These are phyloP conservation scores for Chamaetylas fuelleborni DNA, from an alignment of 2,113 vertebrate species.

Conservation along the genomic window DNA sequence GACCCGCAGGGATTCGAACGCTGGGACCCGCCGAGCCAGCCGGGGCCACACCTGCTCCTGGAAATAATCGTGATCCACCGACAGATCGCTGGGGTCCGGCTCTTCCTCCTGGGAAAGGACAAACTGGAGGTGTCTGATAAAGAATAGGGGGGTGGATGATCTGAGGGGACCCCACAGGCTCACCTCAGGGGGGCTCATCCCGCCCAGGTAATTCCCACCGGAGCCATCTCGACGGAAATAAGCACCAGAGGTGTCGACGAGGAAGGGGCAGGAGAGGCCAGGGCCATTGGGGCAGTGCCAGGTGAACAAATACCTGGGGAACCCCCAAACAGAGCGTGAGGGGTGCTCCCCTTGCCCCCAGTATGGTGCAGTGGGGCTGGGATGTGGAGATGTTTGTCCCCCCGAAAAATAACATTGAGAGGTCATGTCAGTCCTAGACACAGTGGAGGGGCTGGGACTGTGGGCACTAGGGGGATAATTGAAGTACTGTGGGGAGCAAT, in stretches of 20 bases:
- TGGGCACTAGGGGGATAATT: not conserved
- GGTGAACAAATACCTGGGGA: slow-evolving; percentile 82
- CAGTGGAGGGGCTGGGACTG: not conserved
- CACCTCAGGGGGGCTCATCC: slow-evolving; percentile 86
- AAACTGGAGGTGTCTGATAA: not conserved
- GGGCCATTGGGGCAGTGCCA: slow-evolving; percentile 88
- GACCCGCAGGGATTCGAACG: not conserved
- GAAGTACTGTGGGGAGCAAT: not conserved
- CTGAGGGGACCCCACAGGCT: accelerated
- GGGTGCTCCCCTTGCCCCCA: not conserved
- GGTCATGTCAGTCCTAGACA: not conserved
- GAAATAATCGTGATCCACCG: not conserved
- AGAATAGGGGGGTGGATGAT: not conserved
- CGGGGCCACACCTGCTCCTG: not conserved
- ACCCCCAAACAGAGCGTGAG: not conserved
- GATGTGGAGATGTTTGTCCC: not conserved
- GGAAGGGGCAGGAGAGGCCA: slow-evolving; percentile 82
- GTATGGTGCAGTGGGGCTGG: accelerated
- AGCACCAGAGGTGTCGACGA: slow-evolving; percentile 81
- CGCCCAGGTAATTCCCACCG: slow-evolving; percentile 84
- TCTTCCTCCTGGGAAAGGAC: not conserved
- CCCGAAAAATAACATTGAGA: not conserved
- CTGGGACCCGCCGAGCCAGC: not conserved
- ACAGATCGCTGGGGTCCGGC: not conserved
- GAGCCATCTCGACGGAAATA: slow-evolving; percentile 89